phyloP scores from a whole-genome alignment of 2,888 invertebrate genomes.

The Patella ulyssiponensis region DNA sequence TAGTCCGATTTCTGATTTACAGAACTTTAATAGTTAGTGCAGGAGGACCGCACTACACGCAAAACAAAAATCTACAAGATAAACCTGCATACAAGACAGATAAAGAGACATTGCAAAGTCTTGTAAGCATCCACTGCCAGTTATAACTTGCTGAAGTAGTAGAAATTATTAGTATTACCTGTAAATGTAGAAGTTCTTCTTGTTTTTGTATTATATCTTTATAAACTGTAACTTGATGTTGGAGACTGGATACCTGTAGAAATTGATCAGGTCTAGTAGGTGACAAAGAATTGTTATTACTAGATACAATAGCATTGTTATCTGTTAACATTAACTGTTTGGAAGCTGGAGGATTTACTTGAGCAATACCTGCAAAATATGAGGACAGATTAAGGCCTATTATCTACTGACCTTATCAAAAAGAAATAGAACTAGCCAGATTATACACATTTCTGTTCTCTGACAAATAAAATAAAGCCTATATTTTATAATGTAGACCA shows the following conservation, averaged over 20 bases:
- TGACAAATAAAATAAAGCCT: too few relatives aligned
- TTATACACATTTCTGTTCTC: background rate
- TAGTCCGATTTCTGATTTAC: too few relatives aligned
- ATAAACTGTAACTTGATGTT: slow-evolving; percentile 58
- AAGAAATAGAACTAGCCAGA: too few relatives aligned
- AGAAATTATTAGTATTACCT: background rate
- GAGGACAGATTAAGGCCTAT: background rate
- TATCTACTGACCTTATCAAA: too few relatives aligned
- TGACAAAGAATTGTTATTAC: background rate
- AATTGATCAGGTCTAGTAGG: background rate
- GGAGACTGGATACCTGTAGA: slow-evolving; percentile 30
- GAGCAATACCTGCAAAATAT: slow-evolving; percentile 9
- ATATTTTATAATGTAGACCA: too few relatives aligned
- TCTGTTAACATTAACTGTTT: slow-evolving; percentile 13
- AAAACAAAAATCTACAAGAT: too few relatives aligned
- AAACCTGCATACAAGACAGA: too few relatives aligned
- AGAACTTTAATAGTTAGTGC: too few relatives aligned
- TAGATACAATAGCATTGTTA: background rate
- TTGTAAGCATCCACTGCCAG: too few relatives aligned
- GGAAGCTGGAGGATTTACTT: background rate
- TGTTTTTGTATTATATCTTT: slow-evolving; percentile 67
- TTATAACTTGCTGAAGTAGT: too few relatives aligned
- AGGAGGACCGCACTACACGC: too few relatives aligned
- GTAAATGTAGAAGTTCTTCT: slow-evolving; percentile 55
- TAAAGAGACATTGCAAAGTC: too few relatives aligned